Percentiles rank a stretch among this genome's conserved stretches.
phyloP scores from a whole-genome alignment of 2,797 vertebrate genomes.

The Okamejei kenojei region DNA sequence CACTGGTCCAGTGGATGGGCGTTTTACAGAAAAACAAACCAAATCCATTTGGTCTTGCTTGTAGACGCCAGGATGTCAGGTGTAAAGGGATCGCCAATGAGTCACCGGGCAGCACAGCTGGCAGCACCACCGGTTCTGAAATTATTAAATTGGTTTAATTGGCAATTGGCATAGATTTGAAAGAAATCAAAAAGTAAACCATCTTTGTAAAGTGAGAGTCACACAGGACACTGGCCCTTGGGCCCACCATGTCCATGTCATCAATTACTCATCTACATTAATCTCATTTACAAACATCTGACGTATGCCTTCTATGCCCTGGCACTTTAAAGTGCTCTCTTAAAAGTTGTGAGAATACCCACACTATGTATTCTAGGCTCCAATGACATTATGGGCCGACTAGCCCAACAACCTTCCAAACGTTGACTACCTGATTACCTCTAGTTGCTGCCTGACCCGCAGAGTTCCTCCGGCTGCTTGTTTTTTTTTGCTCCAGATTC shows the following conservation, averaged over 20 bases:
- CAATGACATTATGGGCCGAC: too few relatives aligned
- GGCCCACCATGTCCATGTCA: neutral
- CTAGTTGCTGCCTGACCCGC: too few relatives aligned
- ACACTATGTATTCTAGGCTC: too few relatives aligned
- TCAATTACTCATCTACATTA: too few relatives aligned
- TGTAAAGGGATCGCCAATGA: constrained; percentile 84
- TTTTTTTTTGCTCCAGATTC: too few relatives aligned
- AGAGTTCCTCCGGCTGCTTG: too few relatives aligned
- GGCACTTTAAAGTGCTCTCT: too few relatives aligned
- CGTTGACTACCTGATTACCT: too few relatives aligned
- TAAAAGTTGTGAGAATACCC: too few relatives aligned
- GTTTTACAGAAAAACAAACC: constrained; percentile 90
- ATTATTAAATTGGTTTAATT: constrained; percentile 33
- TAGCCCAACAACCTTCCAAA: too few relatives aligned
- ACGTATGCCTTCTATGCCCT: too few relatives aligned
- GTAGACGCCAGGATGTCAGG: constrained; percentile 89
- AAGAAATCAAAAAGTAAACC: neutral
- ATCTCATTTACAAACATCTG: too few relatives aligned
- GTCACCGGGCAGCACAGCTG: constrained; percentile 81
- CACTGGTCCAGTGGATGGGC: constrained; percentile 90
- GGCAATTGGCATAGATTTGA: neutral
- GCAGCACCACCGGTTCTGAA: constrained; percentile 87
- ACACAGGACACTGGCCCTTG: neutral
- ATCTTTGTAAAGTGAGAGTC: neutral
- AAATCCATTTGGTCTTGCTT: constrained; percentile 84